Conservation (phyloP, 2,888 invertebrate species). For the Gandaritis pyraliata region DNA sequence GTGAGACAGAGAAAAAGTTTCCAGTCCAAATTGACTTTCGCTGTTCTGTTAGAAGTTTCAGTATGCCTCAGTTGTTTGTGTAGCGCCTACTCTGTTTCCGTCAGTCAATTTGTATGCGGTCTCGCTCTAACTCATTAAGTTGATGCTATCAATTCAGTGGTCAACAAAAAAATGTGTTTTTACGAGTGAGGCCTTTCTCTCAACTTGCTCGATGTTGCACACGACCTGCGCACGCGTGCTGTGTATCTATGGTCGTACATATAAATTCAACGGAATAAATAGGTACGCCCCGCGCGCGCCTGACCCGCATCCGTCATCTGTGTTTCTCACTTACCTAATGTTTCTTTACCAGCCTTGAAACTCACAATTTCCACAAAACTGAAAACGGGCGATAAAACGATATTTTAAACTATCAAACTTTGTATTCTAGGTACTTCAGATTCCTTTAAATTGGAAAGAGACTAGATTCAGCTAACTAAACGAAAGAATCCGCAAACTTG, state of each 20-base stretch:
- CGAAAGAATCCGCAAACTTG: constrained; percentile 58
- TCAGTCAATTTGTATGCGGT: neutral
- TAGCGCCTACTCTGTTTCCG: neutral
- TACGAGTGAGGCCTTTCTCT: too few species aligned
- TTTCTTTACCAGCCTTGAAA: too few species aligned
- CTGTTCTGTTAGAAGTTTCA: constrained; percentile 56
- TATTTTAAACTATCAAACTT: neutral
- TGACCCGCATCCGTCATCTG: too few species aligned
- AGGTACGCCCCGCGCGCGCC: too few species aligned
- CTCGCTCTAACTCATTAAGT: neutral
- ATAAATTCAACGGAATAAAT: too few species aligned
- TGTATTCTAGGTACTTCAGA: neutral
- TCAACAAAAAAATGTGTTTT: too few species aligned
- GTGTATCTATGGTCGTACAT: too few species aligned
- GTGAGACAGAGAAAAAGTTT: constrained; percentile 66
- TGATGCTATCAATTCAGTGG: neutral
- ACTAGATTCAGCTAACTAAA: constrained; percentile 51
- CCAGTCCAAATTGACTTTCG: constrained; percentile 74
- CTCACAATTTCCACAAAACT: too few species aligned
- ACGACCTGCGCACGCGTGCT: too few species aligned
- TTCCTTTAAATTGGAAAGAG: too few species aligned
- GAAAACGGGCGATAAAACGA: neutral
- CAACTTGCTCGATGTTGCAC: too few species aligned
- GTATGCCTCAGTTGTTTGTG: constrained; percentile 21
- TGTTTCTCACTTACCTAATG: too few species aligned